Base-by-base conservation (phyloP, 2,797 vertebrate genomes). In the Macropus fuliginosus region DNA sequence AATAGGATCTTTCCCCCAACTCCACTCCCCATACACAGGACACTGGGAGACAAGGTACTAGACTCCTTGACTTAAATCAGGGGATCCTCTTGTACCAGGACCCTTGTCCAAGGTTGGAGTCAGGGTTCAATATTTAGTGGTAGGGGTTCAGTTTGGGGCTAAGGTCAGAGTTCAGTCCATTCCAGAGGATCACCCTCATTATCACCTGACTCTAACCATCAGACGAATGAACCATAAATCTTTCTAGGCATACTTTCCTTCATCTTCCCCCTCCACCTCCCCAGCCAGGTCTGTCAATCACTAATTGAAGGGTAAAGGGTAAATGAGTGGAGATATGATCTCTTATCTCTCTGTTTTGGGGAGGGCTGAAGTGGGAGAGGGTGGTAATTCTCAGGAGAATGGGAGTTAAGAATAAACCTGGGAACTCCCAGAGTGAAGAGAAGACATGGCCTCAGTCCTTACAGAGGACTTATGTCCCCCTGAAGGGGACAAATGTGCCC, bases 21-120 rank as follows among this genome's bases (percentile, higher is more conserved):
- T 34, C 52, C 10, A 8, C 0, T 62, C 50, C 13, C n/a, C 3
- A 1, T 16, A 0, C 13, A 50, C 1, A 10, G 31, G 27, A 46
- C n/a, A 5, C 52, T 90, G 9, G 0, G 91, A 81, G 0, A 21
- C 52, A 10, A 50, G 54, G n/a, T n/a, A 57, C 59, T 54, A 59
- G 90, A 93, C 96, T 54, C 59, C 92, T 94, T 3, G 91, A 62
- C 93, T 74, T 5, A 0, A 6, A 50, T 16, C 18, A 0, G 55
- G 52, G 56, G 56, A 46, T 50, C 34, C 57, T 66, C 62, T 66
- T 56, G 56, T 5, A 90, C n/a, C 56, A 5, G 91, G 91, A 62
- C 46, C 34, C 46, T 0, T 54, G 29, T 21, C 13, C 57, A 2
- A 55, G 1, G 13, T 10, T 81, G n/a, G 13, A 40, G 21, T 18